Conservation (phyloP, 2,113 vertebrate genomes). For the Entelurus aequoreus region DNA sequence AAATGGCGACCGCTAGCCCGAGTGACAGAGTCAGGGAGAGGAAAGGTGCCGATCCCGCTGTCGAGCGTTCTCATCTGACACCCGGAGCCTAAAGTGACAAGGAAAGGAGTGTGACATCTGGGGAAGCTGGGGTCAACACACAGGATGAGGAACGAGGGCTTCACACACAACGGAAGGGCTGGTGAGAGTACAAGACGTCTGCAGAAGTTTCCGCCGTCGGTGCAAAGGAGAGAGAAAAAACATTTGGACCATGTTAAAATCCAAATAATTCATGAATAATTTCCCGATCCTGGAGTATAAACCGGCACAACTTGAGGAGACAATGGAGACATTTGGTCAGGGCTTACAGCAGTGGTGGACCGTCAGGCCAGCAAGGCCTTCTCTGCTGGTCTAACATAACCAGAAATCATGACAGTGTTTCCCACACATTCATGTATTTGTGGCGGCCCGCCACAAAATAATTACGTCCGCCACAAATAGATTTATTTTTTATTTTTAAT, state of each 20-base stretch:
- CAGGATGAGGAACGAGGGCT: constrained; percentile 13
- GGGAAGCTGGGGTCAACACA: constrained; percentile 45
- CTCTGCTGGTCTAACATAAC: too few relatives aligned
- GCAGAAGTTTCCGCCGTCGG: constrained; percentile 35
- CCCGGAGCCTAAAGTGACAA: constrained; percentile 76
- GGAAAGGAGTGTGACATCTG: constrained; percentile 54
- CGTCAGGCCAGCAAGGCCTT: too few relatives aligned
- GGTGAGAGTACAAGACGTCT: constrained; percentile 48
- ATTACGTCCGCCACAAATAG: too few relatives aligned
- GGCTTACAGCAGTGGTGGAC: not conserved
- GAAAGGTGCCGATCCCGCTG: constrained; percentile 94
- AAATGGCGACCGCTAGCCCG: constrained; percentile 70
- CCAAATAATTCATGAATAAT: not conserved
- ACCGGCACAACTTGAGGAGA: constrained; percentile 11
- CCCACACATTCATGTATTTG: too few relatives aligned
- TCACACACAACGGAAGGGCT: constrained; percentile 65
- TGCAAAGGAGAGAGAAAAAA: constrained; percentile 31
- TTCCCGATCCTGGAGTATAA: not conserved
- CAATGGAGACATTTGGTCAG: not conserved
- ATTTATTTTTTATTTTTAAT: too few relatives aligned
- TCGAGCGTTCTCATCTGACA: constrained; percentile 93
- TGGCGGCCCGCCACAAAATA: too few relatives aligned
- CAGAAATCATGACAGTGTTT: too few relatives aligned
- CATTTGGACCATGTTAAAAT: constrained; percentile 8
- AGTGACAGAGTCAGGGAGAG: constrained; percentile 81